These are phyloP conservation scores for Phoxinus dragarum DNA, from an alignment of 2,797 vertebrate genomes.

Conservation along the genomic window DNA sequence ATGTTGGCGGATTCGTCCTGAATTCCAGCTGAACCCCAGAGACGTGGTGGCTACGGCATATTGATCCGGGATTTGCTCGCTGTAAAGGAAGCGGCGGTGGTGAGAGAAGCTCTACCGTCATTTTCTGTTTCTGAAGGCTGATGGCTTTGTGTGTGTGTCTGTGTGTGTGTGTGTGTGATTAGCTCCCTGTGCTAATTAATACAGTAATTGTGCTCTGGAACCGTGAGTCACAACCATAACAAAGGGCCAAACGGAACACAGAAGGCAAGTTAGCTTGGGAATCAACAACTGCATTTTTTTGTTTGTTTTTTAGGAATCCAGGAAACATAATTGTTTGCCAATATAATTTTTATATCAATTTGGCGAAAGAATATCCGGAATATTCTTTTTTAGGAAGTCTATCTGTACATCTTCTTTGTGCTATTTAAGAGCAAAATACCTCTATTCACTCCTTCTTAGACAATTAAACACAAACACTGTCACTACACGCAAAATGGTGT, in stretches of 20 bases:
- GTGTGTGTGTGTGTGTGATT: conserved; percentile 1
- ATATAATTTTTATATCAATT: background rate
- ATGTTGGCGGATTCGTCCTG: conserved; percentile 54
- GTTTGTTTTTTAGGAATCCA: background rate
- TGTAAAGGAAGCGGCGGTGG: background rate
- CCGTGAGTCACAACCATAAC: conserved; percentile 55
- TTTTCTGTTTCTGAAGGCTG: background rate
- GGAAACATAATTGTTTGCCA: background rate
- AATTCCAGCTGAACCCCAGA: conserved; percentile 60
- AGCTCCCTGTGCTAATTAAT: conserved; percentile 4
- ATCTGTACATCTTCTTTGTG: background rate
- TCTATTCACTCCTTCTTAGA: background rate
- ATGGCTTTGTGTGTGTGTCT: background rate
- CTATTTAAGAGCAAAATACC: background rate
- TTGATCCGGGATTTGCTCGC: conserved; percentile 64
- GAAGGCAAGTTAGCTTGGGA: conserved; percentile 15
- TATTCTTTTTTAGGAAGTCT: background rate
- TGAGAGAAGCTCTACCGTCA: conserved; percentile 24
- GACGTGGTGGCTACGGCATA: conserved; percentile 66
- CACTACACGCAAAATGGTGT: background rate
- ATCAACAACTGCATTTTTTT: background rate
- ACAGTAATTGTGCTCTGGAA: background rate
- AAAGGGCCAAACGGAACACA: conserved; percentile 53
- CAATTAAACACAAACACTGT: background rate
- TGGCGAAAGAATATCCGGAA: background rate